Conservation (phyloP, 2,797 vertebrate species). For the Brachyalestes nurse region DNA sequence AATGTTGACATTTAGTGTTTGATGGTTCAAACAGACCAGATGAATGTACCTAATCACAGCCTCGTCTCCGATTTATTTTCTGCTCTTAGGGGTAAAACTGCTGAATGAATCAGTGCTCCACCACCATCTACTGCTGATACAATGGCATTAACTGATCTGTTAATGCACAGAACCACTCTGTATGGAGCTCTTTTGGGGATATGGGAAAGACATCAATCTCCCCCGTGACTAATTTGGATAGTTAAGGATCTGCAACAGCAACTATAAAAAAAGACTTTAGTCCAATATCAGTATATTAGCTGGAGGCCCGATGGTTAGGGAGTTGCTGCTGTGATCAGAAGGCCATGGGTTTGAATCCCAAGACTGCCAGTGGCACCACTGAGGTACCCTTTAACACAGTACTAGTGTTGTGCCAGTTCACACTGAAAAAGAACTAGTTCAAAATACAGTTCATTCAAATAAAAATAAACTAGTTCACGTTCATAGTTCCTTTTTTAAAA, state of each 20-base stretch:
- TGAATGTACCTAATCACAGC: slow-evolving; percentile 64
- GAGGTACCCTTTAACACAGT: no score
- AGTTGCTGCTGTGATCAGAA: no score
- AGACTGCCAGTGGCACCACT: no score
- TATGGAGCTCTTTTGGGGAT: not conserved
- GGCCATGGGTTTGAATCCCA: no score
- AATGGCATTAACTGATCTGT: slow-evolving; percentile 70
- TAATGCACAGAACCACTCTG: slow-evolving; percentile 69
- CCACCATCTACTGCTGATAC: slow-evolving; percentile 71
- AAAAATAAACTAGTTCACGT: no score
- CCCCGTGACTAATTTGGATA: slow-evolving; percentile 18
- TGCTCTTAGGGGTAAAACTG: slow-evolving; percentile 45
- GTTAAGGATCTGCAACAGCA: not conserved
- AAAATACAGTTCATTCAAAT: no score
- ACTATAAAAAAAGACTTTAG: no score
- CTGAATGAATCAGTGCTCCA: slow-evolving; percentile 66
- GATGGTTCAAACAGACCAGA: slow-evolving; percentile 4
- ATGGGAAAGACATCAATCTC: slow-evolving; percentile 58
- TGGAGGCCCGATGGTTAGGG: no score
- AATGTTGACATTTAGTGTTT: slow-evolving; percentile 40
- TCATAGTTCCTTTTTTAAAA: no score
- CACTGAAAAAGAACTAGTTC: no score
- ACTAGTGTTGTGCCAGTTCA: no score
- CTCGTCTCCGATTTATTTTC: slow-evolving; percentile 64
- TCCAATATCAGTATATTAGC: no score